Evolutionary conservation across 2,113 vertebrate species (phyloP), one percentile per base, ranked within the genome.

Genomic region (Aphyosemion australe): DNA sequence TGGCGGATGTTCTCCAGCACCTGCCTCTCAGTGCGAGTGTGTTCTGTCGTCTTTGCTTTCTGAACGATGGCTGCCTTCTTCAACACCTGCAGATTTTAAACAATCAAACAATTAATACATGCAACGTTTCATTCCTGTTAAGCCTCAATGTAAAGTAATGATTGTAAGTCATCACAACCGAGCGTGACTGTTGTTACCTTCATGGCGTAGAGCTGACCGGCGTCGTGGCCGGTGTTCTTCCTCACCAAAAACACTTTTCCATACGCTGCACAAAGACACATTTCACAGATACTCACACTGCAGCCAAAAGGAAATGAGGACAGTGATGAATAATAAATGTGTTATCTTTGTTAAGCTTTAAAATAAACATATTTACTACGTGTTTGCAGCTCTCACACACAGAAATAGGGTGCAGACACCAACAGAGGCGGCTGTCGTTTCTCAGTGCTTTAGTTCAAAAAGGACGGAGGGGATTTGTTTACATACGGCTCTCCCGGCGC

Each of bases 191-290:
- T 18, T 65, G 83, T 79, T 61, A 93, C 92, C 92, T 97, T 97
- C 95, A 97, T 97, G 42, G 95, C 95, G 26, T 96, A 97, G 0
- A 97, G 94, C 84, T 94, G 95, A 49, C 91, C 93, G 5, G 80
- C 86, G 61, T 97, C 95, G 2, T 96, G 94, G 3, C 94, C 95
- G 0, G 91, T 95, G 47, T 93, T 94, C 86, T 97, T 97, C 54
- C 95, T 91, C 60, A 97, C 95, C 83, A 97, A 88, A 83, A 97
- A 97, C 74, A 97, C 95, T 82, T 97, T 97, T 59, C 95, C 95
- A 8, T 97, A 97, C 58, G 95, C 95, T 97, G 87, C 49, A 86
- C 63, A 75, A 74, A 72, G 11, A 69, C 60, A 82, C 0, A 45
- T 51, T 52, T 64, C n/a, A 18, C 47, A 63, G 20, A 48, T 1